These are phyloP conservation scores for Phocides pigmalion DNA, from an alignment of 1,140 invertebrate genomes.

Conservation along the genomic window DNA sequence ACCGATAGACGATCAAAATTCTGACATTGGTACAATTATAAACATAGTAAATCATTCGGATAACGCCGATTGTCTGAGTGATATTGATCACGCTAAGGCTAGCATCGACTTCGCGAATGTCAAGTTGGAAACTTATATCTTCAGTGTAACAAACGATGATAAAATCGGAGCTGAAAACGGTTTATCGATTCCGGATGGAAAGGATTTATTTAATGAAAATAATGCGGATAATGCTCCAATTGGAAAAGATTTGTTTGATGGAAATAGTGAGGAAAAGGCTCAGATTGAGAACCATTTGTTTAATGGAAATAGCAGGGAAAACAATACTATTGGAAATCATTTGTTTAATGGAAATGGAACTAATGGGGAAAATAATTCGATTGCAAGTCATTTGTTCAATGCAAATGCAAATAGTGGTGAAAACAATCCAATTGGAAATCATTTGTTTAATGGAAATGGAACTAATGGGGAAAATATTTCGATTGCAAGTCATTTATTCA, in stretches of 20 bases:
- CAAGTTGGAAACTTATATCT: conserved; percentile 22
- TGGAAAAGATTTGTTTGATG: not conserved
- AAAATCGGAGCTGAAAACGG: not conserved
- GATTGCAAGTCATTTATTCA: not conserved
- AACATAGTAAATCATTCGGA: conserved; percentile 7
- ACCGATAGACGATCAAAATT: conserved; percentile 10
- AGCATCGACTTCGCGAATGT: conserved; percentile 30
- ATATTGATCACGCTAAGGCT: conserved; percentile 24
- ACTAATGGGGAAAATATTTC: not conserved
- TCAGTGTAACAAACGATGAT: conserved; percentile 10
- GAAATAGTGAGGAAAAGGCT: not conserved
- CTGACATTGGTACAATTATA: not conserved
- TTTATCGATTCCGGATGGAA: conserved; percentile 13
- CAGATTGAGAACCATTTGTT: not conserved
- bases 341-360: conserved; percentile 17
- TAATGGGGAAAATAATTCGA: not conserved
- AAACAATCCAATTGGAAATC: conserved; percentile 1
- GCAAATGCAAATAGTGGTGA: not conserved
- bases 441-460: conserved; percentile 10
- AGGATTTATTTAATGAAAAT: conserved; percentile 24
- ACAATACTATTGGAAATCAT: conserved; percentile 2
- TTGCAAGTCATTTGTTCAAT: conserved; percentile 19
- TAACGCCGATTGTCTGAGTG: conserved; percentile 11
- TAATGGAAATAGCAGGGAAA: conserved; percentile 4
- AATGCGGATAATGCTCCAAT: not conserved